Evolutionary conservation across 2,888 invertebrate genomes (phyloP), one percentile per base, ranked within the genome.

Genomic region (Parnassius smintheus): DNA sequence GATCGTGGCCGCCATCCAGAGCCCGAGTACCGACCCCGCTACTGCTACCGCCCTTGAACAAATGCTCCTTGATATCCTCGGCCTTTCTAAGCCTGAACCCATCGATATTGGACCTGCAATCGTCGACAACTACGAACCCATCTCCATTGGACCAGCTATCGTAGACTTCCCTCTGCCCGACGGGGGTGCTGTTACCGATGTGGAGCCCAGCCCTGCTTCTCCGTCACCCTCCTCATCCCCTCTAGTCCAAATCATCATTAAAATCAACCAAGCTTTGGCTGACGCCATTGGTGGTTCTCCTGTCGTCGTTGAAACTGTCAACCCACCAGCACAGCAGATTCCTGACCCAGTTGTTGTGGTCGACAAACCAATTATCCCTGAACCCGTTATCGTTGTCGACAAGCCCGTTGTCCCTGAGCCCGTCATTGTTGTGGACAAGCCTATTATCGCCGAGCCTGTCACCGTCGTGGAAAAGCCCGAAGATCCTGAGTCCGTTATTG

Each of bases 21-120:
- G 73, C 68, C 76, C 77, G 52, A 76, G 70, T 74, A 75, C 76
- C 13, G 70, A 76, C 71, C 73, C 75, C 51, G 72, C 74, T 9
- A 75, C 76, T 59, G 75, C 76, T 63, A 72, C 68, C 12, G 69
- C 68, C 7, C 71, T 76, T 9, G 69, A 77, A 55, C 63, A 71
- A n/a, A 70, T 74, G 70, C 71, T 73, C 13, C 58, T 63, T 3
- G 66, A 70, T n/a, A n/a, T 70, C 55, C 72, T 74, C 51, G 74
- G 70, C 3, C 42, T 68, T 18, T 51, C 51, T 42, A 50, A 51
- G 9, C 65, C 62, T 25, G 59, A 57, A 10, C 50, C 57, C 42
- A 57, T 57, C 4, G n/a, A 22, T 9, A 25, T 56, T 22, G 64
- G 60, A 22, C 66, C 67, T 49, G 66, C 60, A 9, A 54, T 70